These are phyloP conservation scores for Neopelma chrysocephalum DNA, from an alignment of 2,797 vertebrate species.

Conservation along the genomic window DNA sequence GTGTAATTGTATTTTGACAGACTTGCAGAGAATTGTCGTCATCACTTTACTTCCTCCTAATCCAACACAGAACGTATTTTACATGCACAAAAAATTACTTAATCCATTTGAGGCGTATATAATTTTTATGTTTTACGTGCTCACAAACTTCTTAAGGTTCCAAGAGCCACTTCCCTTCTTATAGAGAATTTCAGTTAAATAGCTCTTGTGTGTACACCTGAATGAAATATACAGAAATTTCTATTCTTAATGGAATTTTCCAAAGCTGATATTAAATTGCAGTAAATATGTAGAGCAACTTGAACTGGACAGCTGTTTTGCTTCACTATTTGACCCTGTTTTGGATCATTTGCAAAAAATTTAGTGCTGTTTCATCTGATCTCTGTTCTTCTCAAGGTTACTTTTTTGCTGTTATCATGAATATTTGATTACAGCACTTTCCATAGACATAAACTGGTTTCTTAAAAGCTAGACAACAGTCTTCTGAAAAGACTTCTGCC, in stretches of 20 bases:
- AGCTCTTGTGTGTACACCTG: not conserved
- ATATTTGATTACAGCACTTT: not conserved
- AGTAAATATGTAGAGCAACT: not conserved
- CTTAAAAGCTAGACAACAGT: not conserved
- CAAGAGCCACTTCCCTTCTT: not conserved
- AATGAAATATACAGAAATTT: not conserved
- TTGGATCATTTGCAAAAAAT: not conserved
- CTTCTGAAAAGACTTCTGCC: not conserved
- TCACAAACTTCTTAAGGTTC: not conserved
- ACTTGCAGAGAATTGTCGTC: not conserved
- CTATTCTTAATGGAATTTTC: not conserved
- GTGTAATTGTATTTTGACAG: constrained; percentile 23
- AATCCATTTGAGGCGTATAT: not conserved
- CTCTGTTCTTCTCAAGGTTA: constrained; percentile 30
- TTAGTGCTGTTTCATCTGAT: not conserved
- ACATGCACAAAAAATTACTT: not conserved
- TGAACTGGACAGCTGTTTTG: not conserved
- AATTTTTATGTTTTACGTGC: not conserved
- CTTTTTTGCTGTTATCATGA: not conserved
- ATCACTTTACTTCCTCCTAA: not conserved
- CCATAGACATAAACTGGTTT: not conserved
- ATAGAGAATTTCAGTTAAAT: not conserved
- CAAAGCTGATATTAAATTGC: not conserved
- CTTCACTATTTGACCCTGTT: constrained; percentile 18
- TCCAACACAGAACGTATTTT: not conserved